phyloP scores from a whole-genome alignment of 2,113 vertebrate genomes.

The Ammospiza caudacuta region DNA sequence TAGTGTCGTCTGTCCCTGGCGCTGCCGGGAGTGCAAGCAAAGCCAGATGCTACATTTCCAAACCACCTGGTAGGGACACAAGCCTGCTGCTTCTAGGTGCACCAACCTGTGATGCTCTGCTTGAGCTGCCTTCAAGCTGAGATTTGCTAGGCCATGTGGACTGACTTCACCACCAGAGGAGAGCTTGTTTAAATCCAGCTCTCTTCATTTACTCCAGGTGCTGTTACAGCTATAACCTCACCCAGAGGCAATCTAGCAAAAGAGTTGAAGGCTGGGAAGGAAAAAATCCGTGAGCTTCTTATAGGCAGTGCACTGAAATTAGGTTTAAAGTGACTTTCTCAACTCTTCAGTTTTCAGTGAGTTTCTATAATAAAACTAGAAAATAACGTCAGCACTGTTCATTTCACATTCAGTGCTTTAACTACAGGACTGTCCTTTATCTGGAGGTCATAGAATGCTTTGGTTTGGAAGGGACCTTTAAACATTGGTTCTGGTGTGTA shows the following conservation, averaged over 20 bases:
- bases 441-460: background rate
- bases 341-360: background rate
- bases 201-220: background rate
- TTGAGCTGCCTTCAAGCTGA: background rate
- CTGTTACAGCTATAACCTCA: background rate
- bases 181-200: background rate
- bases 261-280: fast-evolving
- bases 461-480: background rate
- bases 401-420: background rate
- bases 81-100: background rate
- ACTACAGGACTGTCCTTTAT: background rate
- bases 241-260: background rate
- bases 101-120: background rate
- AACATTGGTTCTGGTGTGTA: background rate
- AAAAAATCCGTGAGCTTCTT: background rate
- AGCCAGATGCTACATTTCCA: background rate
- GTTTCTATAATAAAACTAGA: background rate
- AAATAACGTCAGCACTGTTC: background rate
- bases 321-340: background rate
- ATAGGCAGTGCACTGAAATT: background rate
- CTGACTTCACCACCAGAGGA: background rate
- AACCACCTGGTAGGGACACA: background rate
- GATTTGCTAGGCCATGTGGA: background rate
- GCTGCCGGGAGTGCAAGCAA: background rate
- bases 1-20: fast-evolving